Evolutionary conservation across 2,113 vertebrate genomes (phyloP).

Genomic region (Nicator chloris): DNA sequence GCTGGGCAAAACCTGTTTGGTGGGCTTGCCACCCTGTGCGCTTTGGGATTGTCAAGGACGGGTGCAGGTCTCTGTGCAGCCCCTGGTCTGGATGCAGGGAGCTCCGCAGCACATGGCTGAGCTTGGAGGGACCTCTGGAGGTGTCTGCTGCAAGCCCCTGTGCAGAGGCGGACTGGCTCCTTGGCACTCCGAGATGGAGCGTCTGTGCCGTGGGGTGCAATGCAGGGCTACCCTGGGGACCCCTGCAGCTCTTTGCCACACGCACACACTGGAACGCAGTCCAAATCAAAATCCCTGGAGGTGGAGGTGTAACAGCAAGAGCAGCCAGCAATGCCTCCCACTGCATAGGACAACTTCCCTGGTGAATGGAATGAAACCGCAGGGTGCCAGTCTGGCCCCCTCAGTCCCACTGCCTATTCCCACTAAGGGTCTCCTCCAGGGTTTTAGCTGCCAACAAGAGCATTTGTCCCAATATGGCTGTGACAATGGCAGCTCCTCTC

Average conservation of each 20-base stretch:
- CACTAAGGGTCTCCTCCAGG: background rate
- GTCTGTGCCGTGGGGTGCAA: background rate
- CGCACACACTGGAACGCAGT: fast-evolving
- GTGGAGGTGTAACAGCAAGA: background rate
- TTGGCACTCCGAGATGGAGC: fast-evolving
- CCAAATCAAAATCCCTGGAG: fast-evolving
- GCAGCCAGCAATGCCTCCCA: background rate
- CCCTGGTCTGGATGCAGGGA: background rate
- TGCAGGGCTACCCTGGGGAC: background rate
- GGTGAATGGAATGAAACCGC: fast-evolving
- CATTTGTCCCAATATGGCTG: background rate
- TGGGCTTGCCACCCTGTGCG: fast-evolving
- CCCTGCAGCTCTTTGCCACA: background rate
- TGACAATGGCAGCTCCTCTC: fast-evolving
- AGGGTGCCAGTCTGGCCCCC: fast-evolving
- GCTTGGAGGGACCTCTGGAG: conserved; percentile 61
- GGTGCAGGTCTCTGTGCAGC: background rate
- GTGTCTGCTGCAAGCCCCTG: background rate
- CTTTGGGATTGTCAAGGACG: fast-evolving
- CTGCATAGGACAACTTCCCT: fast-evolving
- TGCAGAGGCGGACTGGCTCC: background rate
- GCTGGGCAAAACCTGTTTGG: background rate
- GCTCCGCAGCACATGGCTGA: background rate
- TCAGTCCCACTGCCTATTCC: background rate
- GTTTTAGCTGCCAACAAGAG: background rate